Evolutionary conservation across 2,888 invertebrate genomes (phyloP).

Genomic region (Epsilonema sp.): DNA sequence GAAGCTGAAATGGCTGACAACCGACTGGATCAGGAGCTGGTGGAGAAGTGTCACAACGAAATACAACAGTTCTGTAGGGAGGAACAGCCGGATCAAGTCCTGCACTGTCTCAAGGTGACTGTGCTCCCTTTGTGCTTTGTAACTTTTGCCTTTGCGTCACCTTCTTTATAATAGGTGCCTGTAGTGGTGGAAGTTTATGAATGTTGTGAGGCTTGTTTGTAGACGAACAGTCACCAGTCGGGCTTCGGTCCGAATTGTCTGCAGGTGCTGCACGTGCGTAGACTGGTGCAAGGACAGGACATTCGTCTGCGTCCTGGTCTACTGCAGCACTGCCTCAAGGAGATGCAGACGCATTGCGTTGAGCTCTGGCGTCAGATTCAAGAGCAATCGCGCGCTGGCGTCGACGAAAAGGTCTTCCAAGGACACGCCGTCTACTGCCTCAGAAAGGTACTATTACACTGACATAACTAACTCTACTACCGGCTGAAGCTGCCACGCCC

Average conservation of each 20-base stretch:
- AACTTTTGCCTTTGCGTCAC: too few relatives aligned
- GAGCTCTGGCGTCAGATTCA: neutral
- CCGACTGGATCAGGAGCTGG: slow-evolving; percentile 23
- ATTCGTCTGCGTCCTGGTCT: slow-evolving; percentile 71
- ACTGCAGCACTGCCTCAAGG: slow-evolving; percentile 47
- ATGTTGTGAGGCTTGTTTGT: neutral
- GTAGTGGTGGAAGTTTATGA: neutral
- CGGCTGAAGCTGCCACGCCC: too few relatives aligned
- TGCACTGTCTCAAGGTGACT: slow-evolving; percentile 1
- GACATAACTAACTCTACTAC: too few relatives aligned
- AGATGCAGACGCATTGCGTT: too few relatives aligned
- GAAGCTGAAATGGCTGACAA: slow-evolving; percentile 31
- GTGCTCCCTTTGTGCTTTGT: neutral
- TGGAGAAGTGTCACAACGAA: slow-evolving; percentile 10
- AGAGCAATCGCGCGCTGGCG: neutral
- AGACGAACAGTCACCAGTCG: neutral
- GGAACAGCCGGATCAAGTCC: neutral
- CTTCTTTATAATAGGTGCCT: too few relatives aligned
- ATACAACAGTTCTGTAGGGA: slow-evolving; percentile 2
- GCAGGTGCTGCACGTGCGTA: slow-evolving; percentile 12
- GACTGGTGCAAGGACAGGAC: slow-evolving; percentile 38
- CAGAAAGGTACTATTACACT: neutral
- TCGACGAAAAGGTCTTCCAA: neutral
- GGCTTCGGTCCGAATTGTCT: slow-evolving; percentile 3
- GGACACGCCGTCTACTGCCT: neutral